These are phyloP conservation scores for Verasper variegatus DNA, from an alignment of 2,113 vertebrate species.

Conservation along the genomic window DNA sequence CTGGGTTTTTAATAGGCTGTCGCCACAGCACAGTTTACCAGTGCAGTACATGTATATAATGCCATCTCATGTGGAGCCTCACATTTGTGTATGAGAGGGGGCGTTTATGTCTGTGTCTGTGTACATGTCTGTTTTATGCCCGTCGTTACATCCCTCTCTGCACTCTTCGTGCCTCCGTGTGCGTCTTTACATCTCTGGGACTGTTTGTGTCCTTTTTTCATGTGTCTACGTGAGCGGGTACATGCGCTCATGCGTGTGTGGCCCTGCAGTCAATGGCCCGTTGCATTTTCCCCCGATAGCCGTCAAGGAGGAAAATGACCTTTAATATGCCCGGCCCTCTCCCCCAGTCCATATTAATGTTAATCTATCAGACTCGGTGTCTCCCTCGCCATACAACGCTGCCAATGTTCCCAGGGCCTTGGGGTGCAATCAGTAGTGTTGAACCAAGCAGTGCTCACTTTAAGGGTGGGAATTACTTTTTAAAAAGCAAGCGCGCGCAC, in stretches of 20 bases:
- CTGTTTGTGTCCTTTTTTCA: slow-evolving; percentile 20
- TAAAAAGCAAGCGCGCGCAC: slow-evolving; percentile 5
- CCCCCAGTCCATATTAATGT: slow-evolving; percentile 79
- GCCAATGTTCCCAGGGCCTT: slow-evolving; percentile 73
- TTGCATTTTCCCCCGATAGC: slow-evolving; percentile 70
- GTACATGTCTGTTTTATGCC: slow-evolving; percentile 26
- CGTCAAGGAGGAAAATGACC: slow-evolving; percentile 68
- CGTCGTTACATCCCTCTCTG: slow-evolving; percentile 21
- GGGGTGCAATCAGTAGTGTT: slow-evolving; percentile 73
- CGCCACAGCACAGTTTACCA: slow-evolving; percentile 62
- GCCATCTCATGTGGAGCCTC: slow-evolving; percentile 40
- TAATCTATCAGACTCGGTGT: slow-evolving; percentile 77
- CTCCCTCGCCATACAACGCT: slow-evolving; percentile 68
- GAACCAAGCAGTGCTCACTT: slow-evolving; percentile 43
- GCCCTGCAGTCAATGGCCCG: slow-evolving; percentile 73
- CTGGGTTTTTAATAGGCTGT: slow-evolving; percentile 76
- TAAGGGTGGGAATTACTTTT: slow-evolving; percentile 39
- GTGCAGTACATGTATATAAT: slow-evolving; percentile 60
- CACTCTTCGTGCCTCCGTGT: slow-evolving; percentile 1
- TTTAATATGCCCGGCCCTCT: slow-evolving; percentile 69
- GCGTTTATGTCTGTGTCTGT: slow-evolving; percentile 30
- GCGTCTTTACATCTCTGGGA: slow-evolving; percentile 10
- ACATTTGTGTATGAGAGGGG: slow-evolving; percentile 13
- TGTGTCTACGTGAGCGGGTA: slow-evolving; percentile 14
- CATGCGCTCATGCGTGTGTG: slow-evolving; percentile 68